Evolutionary conservation across 2,888 invertebrate species (phyloP).

Genomic region (Rutpela maculata): DNA sequence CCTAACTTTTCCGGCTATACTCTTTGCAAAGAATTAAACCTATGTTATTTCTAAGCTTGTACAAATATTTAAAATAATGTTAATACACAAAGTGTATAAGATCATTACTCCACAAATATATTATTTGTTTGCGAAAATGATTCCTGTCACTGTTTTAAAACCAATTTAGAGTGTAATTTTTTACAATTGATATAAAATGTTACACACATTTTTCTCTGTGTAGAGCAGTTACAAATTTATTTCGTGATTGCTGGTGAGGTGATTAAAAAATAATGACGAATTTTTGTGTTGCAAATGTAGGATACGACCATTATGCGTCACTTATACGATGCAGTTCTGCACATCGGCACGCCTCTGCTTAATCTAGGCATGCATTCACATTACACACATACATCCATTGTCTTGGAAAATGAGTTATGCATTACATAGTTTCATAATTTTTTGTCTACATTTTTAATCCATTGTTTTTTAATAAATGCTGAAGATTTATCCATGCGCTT

Average conservation of each 20-base stretch:
- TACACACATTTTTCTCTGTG: no score
- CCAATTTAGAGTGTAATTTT: no score
- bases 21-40: no score
- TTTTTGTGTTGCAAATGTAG: not conserved
- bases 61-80: no score
- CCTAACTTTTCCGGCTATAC: no score
- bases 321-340: not conserved
- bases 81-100: no score
- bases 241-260: not conserved
- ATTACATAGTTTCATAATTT: conserved; percentile 50
- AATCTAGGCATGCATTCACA: not conserved
- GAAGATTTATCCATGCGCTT: conserved; percentile 50
- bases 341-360: conserved; percentile 3
- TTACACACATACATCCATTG: conserved; percentile 13
- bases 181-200: no score
- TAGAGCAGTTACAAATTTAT: not conserved
- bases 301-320: not conserved
- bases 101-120: no score
- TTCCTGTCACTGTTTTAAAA: no score
- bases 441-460: conserved; percentile 52
- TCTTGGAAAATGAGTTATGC: conserved; percentile 22
- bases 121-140: no score
- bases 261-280: not conserved
- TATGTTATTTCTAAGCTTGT: no score
- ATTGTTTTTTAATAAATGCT: conserved; percentile 52